Conservation (phyloP, 2,797 vertebrate species). For the Oreochromis grahami region DNA sequence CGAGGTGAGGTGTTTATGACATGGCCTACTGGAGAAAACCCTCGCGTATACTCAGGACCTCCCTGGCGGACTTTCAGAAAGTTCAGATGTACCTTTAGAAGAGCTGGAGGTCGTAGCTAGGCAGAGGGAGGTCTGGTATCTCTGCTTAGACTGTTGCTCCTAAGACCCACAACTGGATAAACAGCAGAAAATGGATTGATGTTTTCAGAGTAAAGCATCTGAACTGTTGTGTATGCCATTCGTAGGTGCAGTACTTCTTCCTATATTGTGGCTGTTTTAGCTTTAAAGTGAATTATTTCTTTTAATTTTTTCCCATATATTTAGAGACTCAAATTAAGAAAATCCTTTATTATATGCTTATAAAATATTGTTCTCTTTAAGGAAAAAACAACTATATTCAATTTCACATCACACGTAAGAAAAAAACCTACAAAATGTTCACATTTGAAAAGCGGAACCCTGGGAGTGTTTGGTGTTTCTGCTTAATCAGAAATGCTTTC, state of each 20-base stretch:
- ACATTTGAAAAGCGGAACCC: not conserved
- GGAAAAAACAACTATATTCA: not conserved
- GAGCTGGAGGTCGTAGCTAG: not conserved
- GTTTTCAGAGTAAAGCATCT: not conserved
- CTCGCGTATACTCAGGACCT: too few species aligned
- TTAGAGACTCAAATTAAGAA: not conserved
- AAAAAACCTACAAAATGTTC: not conserved
- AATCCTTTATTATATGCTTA: not conserved
- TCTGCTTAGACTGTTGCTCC: not conserved
- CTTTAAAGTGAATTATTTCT: not conserved
- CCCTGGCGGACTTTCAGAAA: not conserved
- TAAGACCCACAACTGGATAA: not conserved
- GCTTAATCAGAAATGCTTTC: not conserved
- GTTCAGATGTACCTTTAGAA: not conserved
- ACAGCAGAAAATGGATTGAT: not conserved
- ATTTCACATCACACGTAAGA: not conserved
- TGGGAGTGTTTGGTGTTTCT: not conserved
- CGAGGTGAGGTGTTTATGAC: not conserved
- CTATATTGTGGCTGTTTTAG: not conserved
- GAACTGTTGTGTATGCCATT: not conserved
- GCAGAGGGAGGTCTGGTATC: not conserved
- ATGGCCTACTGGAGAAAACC: not conserved
- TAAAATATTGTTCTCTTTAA: not conserved
- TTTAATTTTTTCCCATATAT: not conserved
- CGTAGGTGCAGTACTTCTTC: not conserved